Evolutionary conservation across 2,888 invertebrate species (phyloP).

Genomic region (Drepana falcataria): DNA sequence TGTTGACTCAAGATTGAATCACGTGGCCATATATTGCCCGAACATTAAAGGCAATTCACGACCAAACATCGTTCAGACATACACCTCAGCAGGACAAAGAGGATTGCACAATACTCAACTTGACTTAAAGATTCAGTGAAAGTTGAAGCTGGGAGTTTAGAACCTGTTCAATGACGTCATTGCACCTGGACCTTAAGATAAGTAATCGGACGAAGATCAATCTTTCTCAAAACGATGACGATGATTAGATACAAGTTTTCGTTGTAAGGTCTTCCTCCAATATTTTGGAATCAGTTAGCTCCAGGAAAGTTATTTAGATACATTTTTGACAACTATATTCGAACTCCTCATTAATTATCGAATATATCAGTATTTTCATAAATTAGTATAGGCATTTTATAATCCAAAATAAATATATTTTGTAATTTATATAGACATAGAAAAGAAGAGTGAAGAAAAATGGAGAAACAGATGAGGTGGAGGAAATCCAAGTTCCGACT

Average conservation of each 20-base stretch:
- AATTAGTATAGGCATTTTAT: too few species aligned
- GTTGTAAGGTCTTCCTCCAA: background rate
- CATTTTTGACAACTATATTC: background rate
- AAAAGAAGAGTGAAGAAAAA: too few species aligned
- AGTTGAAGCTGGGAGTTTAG: conserved; percentile 24
- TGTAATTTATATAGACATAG: too few species aligned
- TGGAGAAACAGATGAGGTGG: too few species aligned
- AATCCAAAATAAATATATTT: too few species aligned
- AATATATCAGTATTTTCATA: background rate
- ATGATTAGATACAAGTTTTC: background rate
- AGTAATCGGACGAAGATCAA: background rate
- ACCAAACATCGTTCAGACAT: background rate
- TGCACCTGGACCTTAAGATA: conserved; percentile 14
- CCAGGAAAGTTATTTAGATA: background rate
- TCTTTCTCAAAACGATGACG: background rate
- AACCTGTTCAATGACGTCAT: conserved; percentile 51
- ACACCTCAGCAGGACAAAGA: conserved; percentile 8
- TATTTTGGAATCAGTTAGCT: background rate
- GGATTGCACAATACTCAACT: conserved; percentile 34
- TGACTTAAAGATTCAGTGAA: conserved; percentile 30
- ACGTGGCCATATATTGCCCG: background rate
- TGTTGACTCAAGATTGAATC: background rate
- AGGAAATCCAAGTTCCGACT: too few species aligned
- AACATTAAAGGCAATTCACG: background rate
- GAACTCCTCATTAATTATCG: background rate